A percentile compares a stretch with the other conserved stretches of the same genome.
Evolutionary conservation across 2,888 invertebrate genomes (phyloP).

Genomic region (Drosophila koepferae): DNA sequence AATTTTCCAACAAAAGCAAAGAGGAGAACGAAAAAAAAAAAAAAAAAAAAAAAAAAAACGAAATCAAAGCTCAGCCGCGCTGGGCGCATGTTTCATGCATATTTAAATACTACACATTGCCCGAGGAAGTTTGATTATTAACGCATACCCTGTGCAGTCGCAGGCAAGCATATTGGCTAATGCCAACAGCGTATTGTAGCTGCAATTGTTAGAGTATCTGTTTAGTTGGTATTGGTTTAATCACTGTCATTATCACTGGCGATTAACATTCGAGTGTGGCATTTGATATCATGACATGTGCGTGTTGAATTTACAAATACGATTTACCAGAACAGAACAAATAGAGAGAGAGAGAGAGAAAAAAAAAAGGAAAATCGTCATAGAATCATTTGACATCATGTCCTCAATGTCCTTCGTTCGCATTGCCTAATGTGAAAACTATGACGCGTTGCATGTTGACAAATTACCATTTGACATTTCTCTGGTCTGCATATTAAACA

Average conservation of each 20-base stretch:
- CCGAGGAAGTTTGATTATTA: constrained; percentile 31
- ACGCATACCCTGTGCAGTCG: background rate
- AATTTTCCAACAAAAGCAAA: constrained; percentile 28
- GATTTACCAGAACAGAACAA: constrained; percentile 4
- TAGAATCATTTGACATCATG: constrained; percentile 32
- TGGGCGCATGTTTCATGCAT: constrained; percentile 45
- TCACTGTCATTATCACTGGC: constrained; percentile 41
- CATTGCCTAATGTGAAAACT: constrained; percentile 53
- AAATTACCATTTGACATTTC: constrained; percentile 53
- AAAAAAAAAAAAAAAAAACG: background rate
- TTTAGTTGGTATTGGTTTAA: background rate
- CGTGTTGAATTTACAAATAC: constrained; percentile 54
- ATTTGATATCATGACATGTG: constrained; percentile 41
- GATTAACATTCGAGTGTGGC: constrained; percentile 51
- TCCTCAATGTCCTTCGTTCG: constrained; percentile 26
- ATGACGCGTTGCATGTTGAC: constrained; percentile 51
- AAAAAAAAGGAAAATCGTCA: background rate
- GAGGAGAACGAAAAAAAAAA: background rate
- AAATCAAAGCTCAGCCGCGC: constrained; percentile 13
- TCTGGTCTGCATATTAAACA: constrained; percentile 50
- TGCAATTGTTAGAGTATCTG: constrained; percentile 3
- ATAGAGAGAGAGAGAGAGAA: background rate
- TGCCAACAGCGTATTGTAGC: background rate
- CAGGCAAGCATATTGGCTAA: constrained; percentile 10
- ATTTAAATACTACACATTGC: constrained; percentile 41